phyloP scores from a whole-genome alignment of 1,140 invertebrate species.

The Ectropis grisescens region DNA sequence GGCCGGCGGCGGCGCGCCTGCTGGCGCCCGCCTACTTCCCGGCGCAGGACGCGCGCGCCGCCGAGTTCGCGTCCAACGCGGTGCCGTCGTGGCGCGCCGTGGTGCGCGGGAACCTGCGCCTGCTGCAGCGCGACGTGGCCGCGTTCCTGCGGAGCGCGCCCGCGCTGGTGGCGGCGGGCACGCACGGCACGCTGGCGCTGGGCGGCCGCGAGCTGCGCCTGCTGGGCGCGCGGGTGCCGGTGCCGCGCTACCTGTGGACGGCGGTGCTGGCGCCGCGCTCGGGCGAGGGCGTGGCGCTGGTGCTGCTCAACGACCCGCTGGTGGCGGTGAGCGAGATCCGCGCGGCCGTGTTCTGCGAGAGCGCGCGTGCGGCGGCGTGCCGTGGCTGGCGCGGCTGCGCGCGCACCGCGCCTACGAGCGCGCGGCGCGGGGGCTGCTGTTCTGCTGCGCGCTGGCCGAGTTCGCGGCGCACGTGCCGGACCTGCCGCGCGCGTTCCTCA shows the following conservation, averaged over 20 bases:
- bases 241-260: constrained; percentile 51
- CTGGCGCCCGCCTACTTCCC: constrained; percentile 44
- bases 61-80: constrained; percentile 51
- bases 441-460: constrained; percentile 41
- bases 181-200: constrained; percentile 33
- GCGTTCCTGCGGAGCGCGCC: constrained; percentile 17
- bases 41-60: constrained; percentile 44
- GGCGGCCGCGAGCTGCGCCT: constrained; percentile 10
- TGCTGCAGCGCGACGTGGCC: constrained; percentile 44
- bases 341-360: constrained; percentile 53
- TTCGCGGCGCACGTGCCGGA: neutral
- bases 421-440: constrained; percentile 41
- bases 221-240: constrained; percentile 38
- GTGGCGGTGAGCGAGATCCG: constrained; percentile 60
- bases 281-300: constrained; percentile 31
- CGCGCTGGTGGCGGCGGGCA: constrained; percentile 36
- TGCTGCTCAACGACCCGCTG: constrained; percentile 55
- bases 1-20: constrained; percentile 30
- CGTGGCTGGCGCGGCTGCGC: constrained; percentile 43
- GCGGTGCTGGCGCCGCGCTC: constrained; percentile 23
- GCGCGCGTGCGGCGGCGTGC: constrained; percentile 36
- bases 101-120: constrained; percentile 41
- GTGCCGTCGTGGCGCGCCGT: constrained; percentile 49
- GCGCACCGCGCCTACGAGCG: constrained; percentile 44
- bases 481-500: neutral